A percentile compares a stretch with the other conserved stretches of the same genome.
phyloP scores from a whole-genome alignment of 2,888 invertebrate species.

The Himalopsyche anomala region DNA sequence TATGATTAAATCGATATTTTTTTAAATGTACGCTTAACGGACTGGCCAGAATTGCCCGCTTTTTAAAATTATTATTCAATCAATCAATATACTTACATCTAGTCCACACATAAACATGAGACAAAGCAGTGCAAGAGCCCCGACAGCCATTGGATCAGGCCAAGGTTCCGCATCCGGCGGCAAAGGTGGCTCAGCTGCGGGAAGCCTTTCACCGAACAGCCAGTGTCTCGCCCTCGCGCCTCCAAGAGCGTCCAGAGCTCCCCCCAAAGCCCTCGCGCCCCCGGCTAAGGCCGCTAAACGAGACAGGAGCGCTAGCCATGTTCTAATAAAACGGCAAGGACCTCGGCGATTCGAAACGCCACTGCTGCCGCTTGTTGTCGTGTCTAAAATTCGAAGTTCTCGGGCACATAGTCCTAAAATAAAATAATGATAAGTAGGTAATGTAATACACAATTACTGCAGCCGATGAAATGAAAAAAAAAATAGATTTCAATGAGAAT shows the following conservation, averaged over 20 bases:
- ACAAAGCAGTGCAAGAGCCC: conserved; percentile 79
- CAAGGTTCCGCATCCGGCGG: conserved; percentile 79
- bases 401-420: conserved; percentile 73
- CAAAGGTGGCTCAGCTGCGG: conserved; percentile 72
- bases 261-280: conserved; percentile 79
- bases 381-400: conserved; percentile 72
- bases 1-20: no score
- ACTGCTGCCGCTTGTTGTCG: conserved; percentile 71
- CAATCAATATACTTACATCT: conserved; percentile 73
- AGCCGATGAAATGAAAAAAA: no score
- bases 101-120: conserved; percentile 81
- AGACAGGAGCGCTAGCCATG: conserved; percentile 79
- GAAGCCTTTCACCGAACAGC: conserved; percentile 72
- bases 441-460: no score
- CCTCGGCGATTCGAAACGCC: conserved; percentile 69
- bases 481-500: no score
- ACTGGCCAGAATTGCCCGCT: no score
- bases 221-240: conserved; percentile 76
- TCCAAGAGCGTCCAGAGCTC: conserved; percentile 80
- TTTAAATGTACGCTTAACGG: no score
- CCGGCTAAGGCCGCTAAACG: conserved; percentile 79
- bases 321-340: conserved; percentile 76
- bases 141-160: conserved; percentile 81
- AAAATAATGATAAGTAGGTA: no score
- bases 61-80: background rate